These are phyloP conservation scores for Heterochromis multidens DNA, from an alignment of 2,113 vertebrate species.

Conservation along the genomic window DNA sequence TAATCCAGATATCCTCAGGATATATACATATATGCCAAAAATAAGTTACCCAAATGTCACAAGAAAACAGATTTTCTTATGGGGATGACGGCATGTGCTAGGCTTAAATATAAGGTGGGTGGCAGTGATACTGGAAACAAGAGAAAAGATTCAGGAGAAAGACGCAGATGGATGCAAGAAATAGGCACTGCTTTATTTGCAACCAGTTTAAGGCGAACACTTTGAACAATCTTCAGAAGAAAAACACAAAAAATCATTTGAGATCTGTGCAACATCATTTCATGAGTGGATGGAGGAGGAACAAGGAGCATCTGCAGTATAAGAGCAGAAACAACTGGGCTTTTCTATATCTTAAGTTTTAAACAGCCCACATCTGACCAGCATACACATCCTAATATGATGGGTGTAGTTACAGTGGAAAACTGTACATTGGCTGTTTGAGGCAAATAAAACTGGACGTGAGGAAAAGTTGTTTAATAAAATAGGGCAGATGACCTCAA, in stretches of 20 bases:
- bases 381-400: not conserved
- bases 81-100: not conserved
- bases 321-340: not conserved
- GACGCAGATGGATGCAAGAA: fast-evolving
- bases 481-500: not conserved
- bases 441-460: too few species aligned
- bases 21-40: not conserved
- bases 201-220: not conserved
- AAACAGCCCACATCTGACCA: not conserved
- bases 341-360: not conserved
- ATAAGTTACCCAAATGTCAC: not conserved
- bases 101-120: not conserved
- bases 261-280: not conserved
- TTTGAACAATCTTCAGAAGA: fast-evolving
- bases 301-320: not conserved
- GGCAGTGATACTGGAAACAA: not conserved
- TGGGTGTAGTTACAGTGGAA: not conserved
- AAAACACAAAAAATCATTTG: not conserved
- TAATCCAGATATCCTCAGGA: not conserved
- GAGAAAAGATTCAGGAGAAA: fast-evolving
- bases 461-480: too few species aligned
- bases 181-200: not conserved
- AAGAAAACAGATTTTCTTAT: not conserved
- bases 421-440: too few species aligned
- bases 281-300: not conserved